phyloP scores from a whole-genome alignment of 2,113 vertebrate species.

The Dasypus novemcinctus region DNA sequence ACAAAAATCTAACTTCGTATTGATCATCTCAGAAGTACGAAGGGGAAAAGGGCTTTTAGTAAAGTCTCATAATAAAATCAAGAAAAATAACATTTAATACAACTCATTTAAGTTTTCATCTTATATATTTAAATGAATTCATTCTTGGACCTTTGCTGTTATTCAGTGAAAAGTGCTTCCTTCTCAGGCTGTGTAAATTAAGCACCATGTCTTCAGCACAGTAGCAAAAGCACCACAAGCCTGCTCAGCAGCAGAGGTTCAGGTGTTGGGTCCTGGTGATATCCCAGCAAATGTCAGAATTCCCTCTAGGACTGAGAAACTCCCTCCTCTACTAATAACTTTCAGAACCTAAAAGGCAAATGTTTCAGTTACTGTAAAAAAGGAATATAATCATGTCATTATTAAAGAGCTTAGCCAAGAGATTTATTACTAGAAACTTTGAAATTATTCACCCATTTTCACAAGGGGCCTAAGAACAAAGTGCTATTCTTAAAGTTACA shows the following conservation, averaged over 20 bases:
- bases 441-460: not conserved
- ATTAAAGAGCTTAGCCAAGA: not conserved
- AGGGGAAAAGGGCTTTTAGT: not conserved
- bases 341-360: not conserved
- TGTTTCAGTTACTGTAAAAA: not conserved
- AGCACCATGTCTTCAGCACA: not conserved
- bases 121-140: not conserved
- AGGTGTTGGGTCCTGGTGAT: not conserved
- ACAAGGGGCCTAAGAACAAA: not conserved
- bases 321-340: not conserved
- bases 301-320: not conserved
- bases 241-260: not conserved
- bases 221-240: not conserved
- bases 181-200: not conserved
- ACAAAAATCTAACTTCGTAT: not conserved
- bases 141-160: not conserved
- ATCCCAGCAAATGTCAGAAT: not conserved
- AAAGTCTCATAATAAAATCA: not conserved
- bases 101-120: not conserved
- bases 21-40: not conserved
- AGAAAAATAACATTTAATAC: not conserved
- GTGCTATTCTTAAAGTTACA: not conserved
- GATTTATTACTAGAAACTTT: not conserved
- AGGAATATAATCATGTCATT: not conserved
- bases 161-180: not conserved